A percentile compares a stretch with the other conserved stretches of the same genome.
Conservation (phyloP, 2,888 invertebrate genomes). For the Torymus auratus region DNA sequence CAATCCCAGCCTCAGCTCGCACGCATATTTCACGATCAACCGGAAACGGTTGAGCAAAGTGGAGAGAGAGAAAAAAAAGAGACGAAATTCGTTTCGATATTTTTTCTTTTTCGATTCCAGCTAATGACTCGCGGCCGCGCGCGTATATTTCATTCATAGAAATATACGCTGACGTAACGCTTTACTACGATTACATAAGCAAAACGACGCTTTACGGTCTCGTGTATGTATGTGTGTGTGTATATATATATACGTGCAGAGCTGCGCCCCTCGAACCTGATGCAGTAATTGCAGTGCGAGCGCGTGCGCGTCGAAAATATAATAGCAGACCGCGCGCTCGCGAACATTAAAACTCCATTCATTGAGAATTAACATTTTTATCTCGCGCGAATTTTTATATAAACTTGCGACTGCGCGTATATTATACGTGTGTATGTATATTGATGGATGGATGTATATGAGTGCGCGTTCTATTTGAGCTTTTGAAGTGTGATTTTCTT, state of each 20-base stretch:
- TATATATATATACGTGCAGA: neutral
- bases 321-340: neutral
- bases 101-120: neutral
- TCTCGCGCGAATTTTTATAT: conserved; percentile 37
- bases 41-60: conserved; percentile 29
- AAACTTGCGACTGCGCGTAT: neutral
- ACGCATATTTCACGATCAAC: conserved; percentile 25
- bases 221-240: too few species aligned
- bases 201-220: neutral
- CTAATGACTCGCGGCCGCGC: conserved; percentile 23
- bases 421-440: neutral
- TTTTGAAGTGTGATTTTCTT: conserved; percentile 37
- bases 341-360: conserved; percentile 45
- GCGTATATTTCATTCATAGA: conserved; percentile 46
- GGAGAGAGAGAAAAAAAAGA: neutral
- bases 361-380: conserved; percentile 39
- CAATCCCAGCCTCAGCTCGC: neutral
- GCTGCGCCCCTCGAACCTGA: conserved; percentile 36
- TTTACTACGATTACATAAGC: conserved; percentile 39
- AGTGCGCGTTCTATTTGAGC: conserved; percentile 21
- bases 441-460: neutral
- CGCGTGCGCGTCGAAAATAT: conserved; percentile 41
- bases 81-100: conserved; percentile 13
- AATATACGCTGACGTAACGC: conserved; percentile 43
- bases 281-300: conserved; percentile 39